Evolutionary conservation across 2,797 vertebrate genomes (phyloP), one percentile per base, ranked within the genome.

Genomic region (Balearica regulorum): DNA sequence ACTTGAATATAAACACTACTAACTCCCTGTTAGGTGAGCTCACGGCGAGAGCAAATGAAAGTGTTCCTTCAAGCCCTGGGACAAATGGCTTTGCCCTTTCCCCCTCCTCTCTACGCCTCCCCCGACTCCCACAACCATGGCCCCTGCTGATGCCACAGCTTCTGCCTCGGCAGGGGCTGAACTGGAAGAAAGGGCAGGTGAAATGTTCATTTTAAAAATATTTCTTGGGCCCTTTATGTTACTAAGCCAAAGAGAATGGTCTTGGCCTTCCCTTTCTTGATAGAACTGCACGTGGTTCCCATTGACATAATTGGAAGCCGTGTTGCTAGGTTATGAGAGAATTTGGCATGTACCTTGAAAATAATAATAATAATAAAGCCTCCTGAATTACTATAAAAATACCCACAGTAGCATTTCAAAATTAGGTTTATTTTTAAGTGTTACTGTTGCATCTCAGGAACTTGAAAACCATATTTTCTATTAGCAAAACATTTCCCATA

Each of bases 401-500:
- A 93, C 65, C 70, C 91, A 94, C 91, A 96, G 91, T 95, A 94
- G 88, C 89, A 87, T 90, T 96, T 70, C 44, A 90, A 96, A 96
- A 96, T 92, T 70, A 70, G 60, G 83, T 93, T 96, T 87, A 95
- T 96, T 96, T 93, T 94, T 91, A 94, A 94, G 79, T 84, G 79
- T 88, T 89, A 76, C 82, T 90, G 86, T 55, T 89, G 89, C 61
- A 86, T 93, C 90, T 76, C 82, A 96, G 87, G 86, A 94, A 95
- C 92, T 87, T 44, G 69, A 92, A 94, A 95, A 89, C 61, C 11
- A 0, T 89, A 81, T 87, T 96, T 91, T 95, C 87, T 89, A 94
- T 93, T 83, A 94, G 82, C 79, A 95, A 89, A 96, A 94, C 84
- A 86, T 95, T 97, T 97, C 93, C 89, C 94, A 93, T 79, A 93